Evolutionary conservation across 1,140 invertebrate genomes (phyloP).

Genomic region (Ganaspis sp.): DNA sequence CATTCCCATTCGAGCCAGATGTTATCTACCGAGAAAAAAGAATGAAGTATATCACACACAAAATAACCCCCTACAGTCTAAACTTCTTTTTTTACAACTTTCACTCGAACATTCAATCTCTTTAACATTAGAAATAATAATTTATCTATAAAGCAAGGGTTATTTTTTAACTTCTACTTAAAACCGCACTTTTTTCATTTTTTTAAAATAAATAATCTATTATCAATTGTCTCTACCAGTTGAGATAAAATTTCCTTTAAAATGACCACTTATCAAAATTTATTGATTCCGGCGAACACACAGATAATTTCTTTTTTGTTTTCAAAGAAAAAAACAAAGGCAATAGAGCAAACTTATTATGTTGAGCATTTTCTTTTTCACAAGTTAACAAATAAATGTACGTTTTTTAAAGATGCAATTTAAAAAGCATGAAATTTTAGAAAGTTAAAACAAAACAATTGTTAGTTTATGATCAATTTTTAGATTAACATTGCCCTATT

Average conservation of each 20-base stretch:
- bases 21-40: slow-evolving; percentile 72
- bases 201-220: neutral
- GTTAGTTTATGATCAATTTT: slow-evolving; percentile 10
- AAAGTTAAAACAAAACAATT: slow-evolving; percentile 18
- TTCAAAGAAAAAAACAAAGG: no score
- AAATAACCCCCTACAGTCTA: slow-evolving; percentile 54
- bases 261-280: no score
- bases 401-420: slow-evolving; percentile 31
- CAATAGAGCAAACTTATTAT: neutral
- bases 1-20: slow-evolving; percentile 71
- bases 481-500: neutral
- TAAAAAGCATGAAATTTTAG: slow-evolving; percentile 30
- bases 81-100: no score
- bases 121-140: slow-evolving; percentile 34
- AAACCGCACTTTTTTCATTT: no score
- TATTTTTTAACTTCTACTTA: neutral
- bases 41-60: slow-evolving; percentile 67
- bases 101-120: slow-evolving; percentile 52
- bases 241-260: neutral
- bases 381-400: neutral
- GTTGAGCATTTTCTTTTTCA: neutral
- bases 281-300: no score
- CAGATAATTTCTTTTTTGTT: no score
- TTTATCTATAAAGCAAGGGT: slow-evolving; percentile 33
- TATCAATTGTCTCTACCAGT: neutral